Conservation (phyloP, 2,113 vertebrate genomes). For the Talpa occidentalis region DNA sequence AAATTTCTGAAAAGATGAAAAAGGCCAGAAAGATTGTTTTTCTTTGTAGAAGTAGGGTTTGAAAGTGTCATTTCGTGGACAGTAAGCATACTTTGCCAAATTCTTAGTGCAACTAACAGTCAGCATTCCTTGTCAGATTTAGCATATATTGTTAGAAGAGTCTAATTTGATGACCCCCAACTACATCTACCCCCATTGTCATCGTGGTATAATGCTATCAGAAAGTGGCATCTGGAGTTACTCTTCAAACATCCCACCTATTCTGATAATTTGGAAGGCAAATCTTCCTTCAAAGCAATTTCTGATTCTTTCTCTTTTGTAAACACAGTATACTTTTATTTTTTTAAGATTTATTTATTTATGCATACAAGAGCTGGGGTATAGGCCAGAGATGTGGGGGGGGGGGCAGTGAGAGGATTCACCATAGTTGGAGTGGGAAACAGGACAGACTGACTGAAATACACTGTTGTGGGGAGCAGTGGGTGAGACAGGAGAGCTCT, state of each 20-base stretch:
- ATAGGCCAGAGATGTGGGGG: too few relatives aligned
- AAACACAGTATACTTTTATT: neutral
- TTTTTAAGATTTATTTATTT: too few relatives aligned
- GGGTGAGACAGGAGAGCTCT: too few relatives aligned
- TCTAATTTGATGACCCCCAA: neutral
- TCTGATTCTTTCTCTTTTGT: neutral
- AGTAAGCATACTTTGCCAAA: neutral
- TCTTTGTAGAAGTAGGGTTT: neutral
- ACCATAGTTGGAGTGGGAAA: too few relatives aligned
- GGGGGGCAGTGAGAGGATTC: too few relatives aligned
- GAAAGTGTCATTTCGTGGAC: neutral
- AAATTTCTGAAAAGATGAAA: neutral
- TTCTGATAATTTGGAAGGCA: neutral
- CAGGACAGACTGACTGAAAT: too few relatives aligned
- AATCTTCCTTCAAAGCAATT: neutral
- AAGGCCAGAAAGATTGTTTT: neutral
- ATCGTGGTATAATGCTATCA: neutral
- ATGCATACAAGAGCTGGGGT: too few relatives aligned
- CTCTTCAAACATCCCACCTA: neutral
- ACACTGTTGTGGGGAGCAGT: too few relatives aligned
- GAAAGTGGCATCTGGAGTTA: neutral
- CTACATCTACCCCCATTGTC: neutral
- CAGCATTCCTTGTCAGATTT: neutral
- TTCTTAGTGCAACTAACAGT: neutral
- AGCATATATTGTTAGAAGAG: neutral